phyloP scores from a whole-genome alignment of 2,888 invertebrate genomes.

The Eilema sororculum region DNA sequence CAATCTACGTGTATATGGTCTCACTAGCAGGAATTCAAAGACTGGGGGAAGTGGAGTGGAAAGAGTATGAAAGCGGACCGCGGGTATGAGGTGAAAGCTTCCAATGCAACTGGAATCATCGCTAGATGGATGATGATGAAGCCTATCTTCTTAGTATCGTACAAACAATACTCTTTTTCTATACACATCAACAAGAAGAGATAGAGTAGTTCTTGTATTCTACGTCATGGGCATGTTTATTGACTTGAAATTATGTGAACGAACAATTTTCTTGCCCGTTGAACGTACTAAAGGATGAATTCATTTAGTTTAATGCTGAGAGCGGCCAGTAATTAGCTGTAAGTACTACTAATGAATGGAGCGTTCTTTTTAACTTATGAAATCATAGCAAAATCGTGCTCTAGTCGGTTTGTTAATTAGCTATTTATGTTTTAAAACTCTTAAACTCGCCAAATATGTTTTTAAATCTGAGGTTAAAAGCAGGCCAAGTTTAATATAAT shows the following conservation, averaged over 20 bases:
- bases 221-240: too few species aligned
- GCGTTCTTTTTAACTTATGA: background rate
- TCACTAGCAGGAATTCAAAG: background rate
- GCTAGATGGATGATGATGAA: background rate
- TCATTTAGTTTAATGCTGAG: background rate
- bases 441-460: background rate
- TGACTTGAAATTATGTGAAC: background rate
- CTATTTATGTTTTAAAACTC: background rate
- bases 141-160: too few species aligned
- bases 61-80: conserved; percentile 1
- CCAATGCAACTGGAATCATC: background rate
- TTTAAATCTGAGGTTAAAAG: background rate
- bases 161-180: background rate
- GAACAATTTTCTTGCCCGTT: background rate
- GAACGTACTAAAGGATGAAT: background rate
- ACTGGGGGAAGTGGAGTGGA: background rate
- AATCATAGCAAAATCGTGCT: background rate
- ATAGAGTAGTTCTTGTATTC: too few species aligned
- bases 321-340: background rate
- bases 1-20: background rate
- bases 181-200: too few species aligned
- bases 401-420: background rate
- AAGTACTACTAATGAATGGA: background rate
- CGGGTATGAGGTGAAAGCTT: background rate
- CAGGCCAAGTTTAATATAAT: background rate